Conservation (phyloP, 1,140 invertebrate genomes). For the Branchinecta lindahli region DNA sequence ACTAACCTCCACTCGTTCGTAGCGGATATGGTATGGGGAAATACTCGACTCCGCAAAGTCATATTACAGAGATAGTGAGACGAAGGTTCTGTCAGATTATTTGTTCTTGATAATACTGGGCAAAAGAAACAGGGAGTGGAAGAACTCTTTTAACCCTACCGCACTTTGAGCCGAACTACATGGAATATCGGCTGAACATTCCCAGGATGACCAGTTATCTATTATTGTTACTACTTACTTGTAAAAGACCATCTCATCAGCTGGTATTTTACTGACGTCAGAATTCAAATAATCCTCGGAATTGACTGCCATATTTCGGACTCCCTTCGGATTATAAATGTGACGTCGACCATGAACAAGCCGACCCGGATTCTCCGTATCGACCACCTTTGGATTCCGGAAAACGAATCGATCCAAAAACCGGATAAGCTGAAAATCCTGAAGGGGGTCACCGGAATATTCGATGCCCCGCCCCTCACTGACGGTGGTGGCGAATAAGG, state of each 20-base stretch:
- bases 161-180: too few relatives aligned
- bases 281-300: slow-evolving; percentile 51
- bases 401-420: slow-evolving; percentile 91
- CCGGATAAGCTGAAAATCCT: slow-evolving; percentile 72
- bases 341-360: slow-evolving; percentile 23
- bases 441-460: slow-evolving; percentile 79
- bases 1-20: too few relatives aligned
- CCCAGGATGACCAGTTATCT: too few relatives aligned
- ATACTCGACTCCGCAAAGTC: too few relatives aligned
- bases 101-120: too few relatives aligned
- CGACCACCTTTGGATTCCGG: slow-evolving; percentile 78
- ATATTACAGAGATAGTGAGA: too few relatives aligned
- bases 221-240: slow-evolving; percentile 34
- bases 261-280: slow-evolving; percentile 49
- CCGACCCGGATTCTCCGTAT: slow-evolving; percentile 24
- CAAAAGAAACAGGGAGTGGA: too few relatives aligned
- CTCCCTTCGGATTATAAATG: slow-evolving; percentile 37
- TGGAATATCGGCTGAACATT: too few relatives aligned
- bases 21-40: too few relatives aligned
- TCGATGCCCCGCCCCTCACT: slow-evolving; percentile 52
- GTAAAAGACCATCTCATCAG: slow-evolving; percentile 65
- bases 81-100: too few relatives aligned
- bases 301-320: slow-evolving; percentile 45
- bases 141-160: too few relatives aligned
- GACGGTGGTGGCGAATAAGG: slow-evolving; percentile 70